phyloP scores from a whole-genome alignment of 2,797 vertebrate species.

The Ibycter americanus region DNA sequence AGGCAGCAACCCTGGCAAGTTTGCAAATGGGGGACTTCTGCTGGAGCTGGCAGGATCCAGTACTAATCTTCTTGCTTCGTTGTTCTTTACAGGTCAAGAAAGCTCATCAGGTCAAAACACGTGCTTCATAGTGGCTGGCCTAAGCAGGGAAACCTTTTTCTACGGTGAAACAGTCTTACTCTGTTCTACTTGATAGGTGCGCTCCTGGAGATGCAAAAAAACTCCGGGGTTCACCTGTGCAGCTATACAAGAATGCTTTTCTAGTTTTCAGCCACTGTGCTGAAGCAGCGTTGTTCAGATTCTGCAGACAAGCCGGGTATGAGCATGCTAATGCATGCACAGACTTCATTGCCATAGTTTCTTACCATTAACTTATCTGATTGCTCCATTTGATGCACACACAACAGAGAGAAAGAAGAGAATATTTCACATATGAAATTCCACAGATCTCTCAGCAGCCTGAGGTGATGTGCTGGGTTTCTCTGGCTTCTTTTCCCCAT shows the following conservation, averaged over 20 bases:
- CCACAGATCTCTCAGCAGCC: slow-evolving; percentile 41
- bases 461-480: slow-evolving; percentile 35
- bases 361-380: slow-evolving; percentile 5
- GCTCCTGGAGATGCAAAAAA: background rate
- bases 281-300: background rate
- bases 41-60: background rate
- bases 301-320: background rate
- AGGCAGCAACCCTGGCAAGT: background rate
- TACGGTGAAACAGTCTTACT: background rate
- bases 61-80: background rate
- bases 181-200: background rate
- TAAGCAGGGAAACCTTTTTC: background rate
- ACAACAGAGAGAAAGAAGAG: background rate
- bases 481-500: background rate
- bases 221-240: background rate
- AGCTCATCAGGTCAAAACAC: slow-evolving; percentile 9
- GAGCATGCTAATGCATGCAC: background rate
- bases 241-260: background rate
- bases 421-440: slow-evolving; percentile 55
- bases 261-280: background rate
- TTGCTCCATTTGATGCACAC: background rate
- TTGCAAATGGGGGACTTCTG: background rate
- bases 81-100: background rate
- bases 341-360: background rate
- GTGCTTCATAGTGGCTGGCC: background rate